phyloP scores from a whole-genome alignment of 2,888 invertebrate species.

The Pristionchus entomophagus region DNA sequence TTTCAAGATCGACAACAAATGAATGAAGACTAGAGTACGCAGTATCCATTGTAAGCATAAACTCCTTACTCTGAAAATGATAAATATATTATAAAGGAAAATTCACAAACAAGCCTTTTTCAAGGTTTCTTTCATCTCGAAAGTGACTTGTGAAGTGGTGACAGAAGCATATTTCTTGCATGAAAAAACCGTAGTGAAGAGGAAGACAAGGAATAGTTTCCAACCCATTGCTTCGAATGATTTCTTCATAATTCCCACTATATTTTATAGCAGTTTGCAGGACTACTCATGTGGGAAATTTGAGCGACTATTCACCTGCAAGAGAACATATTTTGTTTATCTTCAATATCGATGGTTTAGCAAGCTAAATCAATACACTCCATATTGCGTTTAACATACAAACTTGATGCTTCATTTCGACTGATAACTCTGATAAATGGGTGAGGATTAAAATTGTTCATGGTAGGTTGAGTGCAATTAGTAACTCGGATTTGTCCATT shows the following conservation, averaged over 20 bases:
- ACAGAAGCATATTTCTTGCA: background rate
- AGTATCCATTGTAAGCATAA: background rate
- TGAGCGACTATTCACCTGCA: too few relatives aligned
- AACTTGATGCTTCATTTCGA: too few relatives aligned
- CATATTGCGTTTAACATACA: too few relatives aligned
- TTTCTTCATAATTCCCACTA: background rate
- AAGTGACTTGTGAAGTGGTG: background rate
- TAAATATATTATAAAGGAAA: too few relatives aligned
- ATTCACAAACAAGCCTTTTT: too few relatives aligned
- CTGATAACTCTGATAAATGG: too few relatives aligned
- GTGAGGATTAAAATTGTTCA: too few relatives aligned
- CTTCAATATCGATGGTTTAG: too few relatives aligned
- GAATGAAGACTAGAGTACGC: background rate
- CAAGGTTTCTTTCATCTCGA: background rate
- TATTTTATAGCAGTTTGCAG: background rate
- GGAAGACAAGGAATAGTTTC: background rate
- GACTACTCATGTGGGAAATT: background rate
- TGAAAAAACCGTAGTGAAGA: background rate
- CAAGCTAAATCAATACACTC: too few relatives aligned
- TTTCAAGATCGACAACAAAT: background rate
- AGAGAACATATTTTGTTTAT: too few relatives aligned
- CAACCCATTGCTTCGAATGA: background rate
- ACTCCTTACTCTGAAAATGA: background rate
- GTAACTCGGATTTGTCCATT: too few relatives aligned
- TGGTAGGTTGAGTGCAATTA: too few relatives aligned